A percentile compares a stretch with the other conserved stretches of the same genome.
phyloP scores from a whole-genome alignment of 2,113 vertebrate genomes.

The Trochalopteron elliotii region DNA sequence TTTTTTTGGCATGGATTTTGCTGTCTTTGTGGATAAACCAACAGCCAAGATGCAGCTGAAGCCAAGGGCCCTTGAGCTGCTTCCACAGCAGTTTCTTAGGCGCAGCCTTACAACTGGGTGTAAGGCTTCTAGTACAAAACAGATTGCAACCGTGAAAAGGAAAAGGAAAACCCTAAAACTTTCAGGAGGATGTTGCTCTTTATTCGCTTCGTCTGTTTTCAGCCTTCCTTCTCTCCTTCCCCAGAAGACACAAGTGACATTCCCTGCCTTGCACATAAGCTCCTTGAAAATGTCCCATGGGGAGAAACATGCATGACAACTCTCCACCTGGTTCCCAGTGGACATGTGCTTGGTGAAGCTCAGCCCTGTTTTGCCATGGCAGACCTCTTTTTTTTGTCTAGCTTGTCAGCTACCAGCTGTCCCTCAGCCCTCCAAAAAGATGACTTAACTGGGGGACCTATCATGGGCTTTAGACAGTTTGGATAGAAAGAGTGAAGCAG shows the following conservation, averaged over 20 bases:
- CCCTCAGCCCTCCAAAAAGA: not conserved
- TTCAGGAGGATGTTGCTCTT: not conserved
- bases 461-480: not conserved
- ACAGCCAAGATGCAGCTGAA: not conserved
- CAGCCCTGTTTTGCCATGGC: not conserved
- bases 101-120: not conserved
- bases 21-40: not conserved
- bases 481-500: not conserved
- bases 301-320: not conserved
- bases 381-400: not conserved
- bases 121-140: not conserved
- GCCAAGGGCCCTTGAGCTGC: not conserved
- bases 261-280: not conserved
- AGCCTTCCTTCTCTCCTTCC: not conserved
- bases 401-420: not conserved
- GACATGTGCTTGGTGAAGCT: fast-evolving
- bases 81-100: not conserved
- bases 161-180: not conserved
- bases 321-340: fast-evolving
- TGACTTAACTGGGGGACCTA: not conserved
- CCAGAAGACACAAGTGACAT: not conserved
- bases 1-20: not conserved
- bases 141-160: not conserved
- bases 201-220: not conserved
- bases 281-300: not conserved